phyloP scores from a whole-genome alignment of 2,888 invertebrate species.

The Drymonia ruficornis region DNA sequence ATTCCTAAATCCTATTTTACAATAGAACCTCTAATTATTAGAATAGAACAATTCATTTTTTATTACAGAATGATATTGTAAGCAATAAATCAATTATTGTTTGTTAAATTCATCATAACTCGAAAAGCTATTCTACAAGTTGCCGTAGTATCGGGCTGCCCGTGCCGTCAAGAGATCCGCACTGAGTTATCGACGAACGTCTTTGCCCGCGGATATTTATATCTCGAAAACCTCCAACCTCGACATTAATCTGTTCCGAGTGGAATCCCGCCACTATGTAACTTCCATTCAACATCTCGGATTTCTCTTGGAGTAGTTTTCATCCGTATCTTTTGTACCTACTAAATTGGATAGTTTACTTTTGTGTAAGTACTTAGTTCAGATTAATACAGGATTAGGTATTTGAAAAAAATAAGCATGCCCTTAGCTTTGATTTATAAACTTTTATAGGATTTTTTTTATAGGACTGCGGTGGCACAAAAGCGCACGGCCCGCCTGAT shows the following conservation, averaged over 20 bases:
- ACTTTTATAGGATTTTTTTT: too few species aligned
- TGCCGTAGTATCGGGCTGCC: slow-evolving; percentile 2
- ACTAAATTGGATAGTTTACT: not conserved
- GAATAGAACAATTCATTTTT: too few species aligned
- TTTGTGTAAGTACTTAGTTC: not conserved
- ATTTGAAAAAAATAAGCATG: too few species aligned
- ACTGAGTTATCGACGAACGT: slow-evolving; percentile 5
- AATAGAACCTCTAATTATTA: too few species aligned
- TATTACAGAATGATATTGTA: too few species aligned
- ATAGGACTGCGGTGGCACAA: too few species aligned
- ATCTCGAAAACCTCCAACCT: not conserved
- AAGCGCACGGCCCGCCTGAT: too few species aligned
- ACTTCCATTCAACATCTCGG: slow-evolving; percentile 1
- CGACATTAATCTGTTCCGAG: slow-evolving; percentile 4
- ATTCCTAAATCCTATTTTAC: too few species aligned
- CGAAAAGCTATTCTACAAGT: slow-evolving; percentile 2
- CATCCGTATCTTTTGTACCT: not conserved
- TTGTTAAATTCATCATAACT: too few species aligned
- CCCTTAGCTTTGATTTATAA: too few species aligned
- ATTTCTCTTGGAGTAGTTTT: not conserved
- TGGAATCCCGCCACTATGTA: not conserved
- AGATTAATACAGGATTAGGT: too few species aligned
- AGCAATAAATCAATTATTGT: too few species aligned
- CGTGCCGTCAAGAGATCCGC: slow-evolving; percentile 6
- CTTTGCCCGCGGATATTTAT: slow-evolving; percentile 12